Conservation (phyloP, 2,113 vertebrate genomes). For the Symphodus melops region DNA sequence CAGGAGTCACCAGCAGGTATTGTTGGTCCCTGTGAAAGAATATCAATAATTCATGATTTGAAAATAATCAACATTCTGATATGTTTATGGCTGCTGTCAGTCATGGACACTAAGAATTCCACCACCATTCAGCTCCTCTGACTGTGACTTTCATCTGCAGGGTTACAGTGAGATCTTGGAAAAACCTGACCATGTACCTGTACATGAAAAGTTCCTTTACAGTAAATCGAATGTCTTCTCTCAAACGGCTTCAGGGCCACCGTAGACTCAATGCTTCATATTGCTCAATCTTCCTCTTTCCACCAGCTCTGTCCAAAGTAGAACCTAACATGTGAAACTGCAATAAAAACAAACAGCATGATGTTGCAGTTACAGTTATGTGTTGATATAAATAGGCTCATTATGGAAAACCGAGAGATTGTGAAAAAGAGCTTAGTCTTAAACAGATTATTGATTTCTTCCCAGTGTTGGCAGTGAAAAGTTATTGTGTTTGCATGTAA, state of each 20-base stretch:
- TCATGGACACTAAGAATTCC: no score
- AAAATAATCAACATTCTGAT: no score
- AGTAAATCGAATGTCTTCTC: no score
- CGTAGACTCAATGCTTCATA: not conserved
- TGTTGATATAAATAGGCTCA: constrained; percentile 28
- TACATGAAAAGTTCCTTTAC: no score
- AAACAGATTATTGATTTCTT: constrained; percentile 43
- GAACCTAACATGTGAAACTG: not conserved
- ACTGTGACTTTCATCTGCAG: not conserved
- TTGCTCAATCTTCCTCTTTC: not conserved
- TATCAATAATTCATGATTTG: no score
- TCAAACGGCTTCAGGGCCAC: no score
- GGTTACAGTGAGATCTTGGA: not conserved
- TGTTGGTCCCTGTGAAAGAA: no score
- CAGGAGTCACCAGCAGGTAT: no score
- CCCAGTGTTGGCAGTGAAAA: constrained; percentile 8
- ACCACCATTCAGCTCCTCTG: no score
- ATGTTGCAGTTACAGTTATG: constrained; percentile 13
- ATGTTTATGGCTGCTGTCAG: no score
- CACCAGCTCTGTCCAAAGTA: not conserved
- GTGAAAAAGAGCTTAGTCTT: constrained; percentile 11
- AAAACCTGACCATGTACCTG: not conserved
- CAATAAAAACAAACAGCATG: not conserved
- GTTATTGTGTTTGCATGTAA: constrained; percentile 5
- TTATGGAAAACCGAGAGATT: constrained; percentile 35